These are phyloP conservation scores for Sialis lutaria DNA, from an alignment of 2,888 invertebrate genomes.

Conservation along the genomic window DNA sequence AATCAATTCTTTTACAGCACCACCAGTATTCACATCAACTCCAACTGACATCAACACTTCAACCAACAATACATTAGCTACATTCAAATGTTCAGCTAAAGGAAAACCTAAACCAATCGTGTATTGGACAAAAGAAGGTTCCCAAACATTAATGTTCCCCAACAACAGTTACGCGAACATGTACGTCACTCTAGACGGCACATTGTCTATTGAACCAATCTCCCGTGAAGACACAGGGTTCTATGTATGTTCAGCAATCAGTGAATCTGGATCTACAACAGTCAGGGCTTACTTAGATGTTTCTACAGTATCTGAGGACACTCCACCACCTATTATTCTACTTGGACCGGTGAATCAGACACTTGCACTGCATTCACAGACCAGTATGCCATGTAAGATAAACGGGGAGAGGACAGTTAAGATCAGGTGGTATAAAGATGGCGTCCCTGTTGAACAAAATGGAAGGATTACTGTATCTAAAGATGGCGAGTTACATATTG, in stretches of 20 bases:
- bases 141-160: slow-evolving; percentile 68
- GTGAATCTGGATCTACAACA: slow-evolving; percentile 83
- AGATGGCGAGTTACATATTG: slow-evolving; percentile 56
- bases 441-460: slow-evolving; percentile 32
- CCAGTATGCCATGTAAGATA: slow-evolving; percentile 67
- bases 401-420: slow-evolving; percentile 47
- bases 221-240: slow-evolving; percentile 50
- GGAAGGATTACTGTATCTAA: slow-evolving; percentile 37
- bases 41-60: slow-evolving; percentile 71
- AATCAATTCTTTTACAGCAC: slow-evolving; percentile 36
- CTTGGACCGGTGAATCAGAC: slow-evolving; percentile 80
- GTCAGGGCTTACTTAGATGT: slow-evolving; percentile 73
- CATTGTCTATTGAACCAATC: slow-evolving; percentile 46
- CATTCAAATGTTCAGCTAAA: slow-evolving; percentile 78
- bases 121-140: slow-evolving; percentile 92
- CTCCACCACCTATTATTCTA: slow-evolving; percentile 76
- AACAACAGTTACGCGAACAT: slow-evolving; percentile 55
- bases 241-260: slow-evolving; percentile 87
- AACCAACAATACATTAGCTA: slow-evolving; percentile 69
- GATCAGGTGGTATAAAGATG: slow-evolving; percentile 65
- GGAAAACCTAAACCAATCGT: slow-evolving; percentile 85
- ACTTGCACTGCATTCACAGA: slow-evolving; percentile 54
- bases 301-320: slow-evolving; percentile 51
- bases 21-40: slow-evolving; percentile 67
- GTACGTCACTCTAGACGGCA: slow-evolving; percentile 48